These are phyloP conservation scores for Dexiosoma caninum DNA, from an alignment of 2,888 invertebrate species.

Conservation along the genomic window DNA sequence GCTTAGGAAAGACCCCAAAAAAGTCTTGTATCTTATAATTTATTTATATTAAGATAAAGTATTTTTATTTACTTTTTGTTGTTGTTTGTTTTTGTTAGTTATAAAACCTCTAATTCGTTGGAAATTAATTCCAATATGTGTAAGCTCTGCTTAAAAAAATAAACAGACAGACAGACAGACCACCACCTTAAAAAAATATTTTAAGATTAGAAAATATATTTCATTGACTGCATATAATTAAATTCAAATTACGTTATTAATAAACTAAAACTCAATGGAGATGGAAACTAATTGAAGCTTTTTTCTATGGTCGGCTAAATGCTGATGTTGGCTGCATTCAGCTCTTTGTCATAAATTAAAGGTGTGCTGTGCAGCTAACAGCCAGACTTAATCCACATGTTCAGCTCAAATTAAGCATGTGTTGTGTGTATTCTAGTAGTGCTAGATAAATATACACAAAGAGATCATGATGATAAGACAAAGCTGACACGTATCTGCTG, in stretches of 20 bases:
- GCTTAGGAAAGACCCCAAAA: constrained; percentile 24
- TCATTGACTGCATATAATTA: constrained; percentile 41
- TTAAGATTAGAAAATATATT: neutral
- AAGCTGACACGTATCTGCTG: neutral
- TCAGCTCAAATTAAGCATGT: neutral
- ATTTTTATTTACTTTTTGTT: neutral
- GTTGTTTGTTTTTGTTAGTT: neutral
- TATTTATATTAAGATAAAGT: too few species aligned
- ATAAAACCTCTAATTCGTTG: neutral
- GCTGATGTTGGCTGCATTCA: neutral
- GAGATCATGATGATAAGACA: neutral
- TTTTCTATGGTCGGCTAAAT: neutral
- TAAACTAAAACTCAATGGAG: neutral
- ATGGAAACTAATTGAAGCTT: constrained; percentile 14
- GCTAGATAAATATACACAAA: neutral
- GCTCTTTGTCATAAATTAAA: constrained; percentile 11
- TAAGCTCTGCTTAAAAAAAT: constrained; percentile 23
- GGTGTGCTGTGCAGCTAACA: constrained; percentile 11
- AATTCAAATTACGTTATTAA: constrained; percentile 41
- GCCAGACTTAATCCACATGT: constrained; percentile 11
- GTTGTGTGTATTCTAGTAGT: neutral
- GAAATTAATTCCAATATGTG: constrained; percentile 20
- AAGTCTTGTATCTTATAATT: constrained; percentile 3
- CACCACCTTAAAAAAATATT: neutral
- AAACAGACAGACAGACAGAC: constrained; percentile 14